A percentile compares a stretch with the other conserved stretches of the same genome.
Conservation (phyloP, 2,113 vertebrate species). For the Oreochromis tanganicae region DNA sequence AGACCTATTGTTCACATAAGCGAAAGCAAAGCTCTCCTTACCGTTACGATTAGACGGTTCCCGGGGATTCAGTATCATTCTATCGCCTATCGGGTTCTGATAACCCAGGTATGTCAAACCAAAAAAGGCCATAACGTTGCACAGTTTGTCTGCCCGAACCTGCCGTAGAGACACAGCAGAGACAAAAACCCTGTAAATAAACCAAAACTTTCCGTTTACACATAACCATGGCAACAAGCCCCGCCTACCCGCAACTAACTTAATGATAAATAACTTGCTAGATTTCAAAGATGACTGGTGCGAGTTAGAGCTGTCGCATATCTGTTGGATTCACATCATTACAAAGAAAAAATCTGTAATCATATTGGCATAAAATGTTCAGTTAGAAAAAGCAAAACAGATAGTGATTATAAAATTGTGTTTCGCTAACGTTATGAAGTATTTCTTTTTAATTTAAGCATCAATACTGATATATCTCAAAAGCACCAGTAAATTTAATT, state of each 20-base stretch:
- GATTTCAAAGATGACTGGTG: not conserved
- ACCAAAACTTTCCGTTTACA: not conserved
- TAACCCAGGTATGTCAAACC: slow-evolving; percentile 72
- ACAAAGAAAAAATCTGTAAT: not conserved
- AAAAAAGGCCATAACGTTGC: slow-evolving; percentile 73
- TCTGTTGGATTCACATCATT: not conserved
- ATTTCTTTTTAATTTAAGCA: not conserved
- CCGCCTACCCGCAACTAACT: not conserved
- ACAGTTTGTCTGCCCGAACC: not conserved
- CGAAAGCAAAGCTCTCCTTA: not conserved
- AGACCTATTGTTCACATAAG: not conserved
- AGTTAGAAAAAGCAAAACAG: not conserved
- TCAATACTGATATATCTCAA: not conserved
- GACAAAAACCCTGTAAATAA: not conserved
- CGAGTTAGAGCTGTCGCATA: not conserved
- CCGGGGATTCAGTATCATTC: slow-evolving; percentile 21
- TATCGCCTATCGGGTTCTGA: slow-evolving; percentile 67
- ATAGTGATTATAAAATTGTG: not conserved
- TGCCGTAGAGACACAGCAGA: not conserved
- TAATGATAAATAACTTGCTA: not conserved
- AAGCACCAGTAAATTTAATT: not conserved
- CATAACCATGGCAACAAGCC: slow-evolving; percentile 26
- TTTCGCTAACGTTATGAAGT: not conserved
- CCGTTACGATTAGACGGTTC: not conserved
- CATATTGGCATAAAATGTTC: not conserved